phyloP scores from a whole-genome alignment of 2,797 vertebrate genomes.

The Muscicapa comitata region DNA sequence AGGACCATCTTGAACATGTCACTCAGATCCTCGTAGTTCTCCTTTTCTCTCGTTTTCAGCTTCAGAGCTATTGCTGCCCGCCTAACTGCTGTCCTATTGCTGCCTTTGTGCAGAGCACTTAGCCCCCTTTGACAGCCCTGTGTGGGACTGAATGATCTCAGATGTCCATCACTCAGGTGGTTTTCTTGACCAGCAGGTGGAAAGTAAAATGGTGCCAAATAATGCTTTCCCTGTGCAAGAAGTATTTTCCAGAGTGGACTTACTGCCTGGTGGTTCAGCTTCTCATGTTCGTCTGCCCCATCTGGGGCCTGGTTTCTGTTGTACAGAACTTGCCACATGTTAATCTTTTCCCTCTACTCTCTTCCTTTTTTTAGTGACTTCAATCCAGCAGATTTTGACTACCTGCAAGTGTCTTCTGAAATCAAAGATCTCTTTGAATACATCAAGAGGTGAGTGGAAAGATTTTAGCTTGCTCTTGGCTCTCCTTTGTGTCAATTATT shows the following conservation, averaged over 20 bases:
- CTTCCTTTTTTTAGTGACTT: constrained; percentile 75
- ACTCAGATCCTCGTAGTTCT: background rate
- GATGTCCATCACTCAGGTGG: background rate
- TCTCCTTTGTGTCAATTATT: background rate
- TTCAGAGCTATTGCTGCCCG: background rate
- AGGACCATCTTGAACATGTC: background rate
- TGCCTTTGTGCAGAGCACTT: background rate
- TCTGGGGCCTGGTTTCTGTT: background rate
- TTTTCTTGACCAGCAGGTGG: background rate
- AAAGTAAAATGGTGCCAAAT: accelerated
- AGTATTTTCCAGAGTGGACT: background rate
- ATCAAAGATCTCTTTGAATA: constrained; percentile 94
- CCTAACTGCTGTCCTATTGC: background rate
- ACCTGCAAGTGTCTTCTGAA: constrained; percentile 86
- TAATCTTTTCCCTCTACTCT: background rate
- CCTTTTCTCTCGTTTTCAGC: background rate
- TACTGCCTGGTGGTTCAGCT: background rate
- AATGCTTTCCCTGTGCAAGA: background rate
- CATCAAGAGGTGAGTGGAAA: constrained; percentile 82
- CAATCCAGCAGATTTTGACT: constrained; percentile 85
- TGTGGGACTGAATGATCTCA: background rate
- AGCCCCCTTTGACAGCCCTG: background rate
- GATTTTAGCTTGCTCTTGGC: background rate
- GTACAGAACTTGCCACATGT: accelerated
- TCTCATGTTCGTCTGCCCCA: background rate